These are phyloP conservation scores for Anabas testudineus DNA, from an alignment of 2,797 vertebrate genomes.

Conservation along the genomic window DNA sequence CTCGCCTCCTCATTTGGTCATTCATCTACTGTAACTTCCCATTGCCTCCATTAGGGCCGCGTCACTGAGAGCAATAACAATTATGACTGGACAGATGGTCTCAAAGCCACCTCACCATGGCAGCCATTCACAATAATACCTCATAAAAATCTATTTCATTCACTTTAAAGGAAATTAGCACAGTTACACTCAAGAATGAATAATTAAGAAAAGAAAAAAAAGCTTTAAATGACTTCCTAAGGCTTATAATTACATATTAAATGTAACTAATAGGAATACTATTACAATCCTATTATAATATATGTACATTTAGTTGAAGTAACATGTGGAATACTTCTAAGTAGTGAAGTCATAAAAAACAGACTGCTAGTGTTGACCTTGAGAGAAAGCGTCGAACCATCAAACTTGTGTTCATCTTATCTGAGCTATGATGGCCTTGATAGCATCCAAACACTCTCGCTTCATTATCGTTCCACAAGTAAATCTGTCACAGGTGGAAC, in stretches of 20 bases:
- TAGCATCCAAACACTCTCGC: not conserved
- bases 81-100: conserved; percentile 61
- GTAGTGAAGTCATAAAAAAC: no score
- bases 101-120: conserved; percentile 6
- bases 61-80: conserved; percentile 60
- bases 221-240: conserved; percentile 8
- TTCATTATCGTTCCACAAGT: not conserved
- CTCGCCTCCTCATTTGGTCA: conserved; percentile 64
- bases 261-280: no score
- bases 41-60: conserved; percentile 33
- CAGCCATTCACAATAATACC: conserved; percentile 38
- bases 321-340: no score
- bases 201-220: not conserved
- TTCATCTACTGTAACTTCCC: conserved; percentile 71
- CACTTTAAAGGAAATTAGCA: not conserved
- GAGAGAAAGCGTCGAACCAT: no score
- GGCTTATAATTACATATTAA: not conserved
- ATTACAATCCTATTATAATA: no score
- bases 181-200: not conserved
- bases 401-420: not conserved
- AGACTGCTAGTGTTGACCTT: no score
- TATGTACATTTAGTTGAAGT: no score
- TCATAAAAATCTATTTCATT: conserved; percentile 5
- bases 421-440: not conserved
- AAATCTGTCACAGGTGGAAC: conserved; percentile 7